Evolutionary conservation across 2,888 invertebrate genomes (phyloP), one percentile per base, ranked within the genome.

Genomic region (Adela reaumurella): DNA sequence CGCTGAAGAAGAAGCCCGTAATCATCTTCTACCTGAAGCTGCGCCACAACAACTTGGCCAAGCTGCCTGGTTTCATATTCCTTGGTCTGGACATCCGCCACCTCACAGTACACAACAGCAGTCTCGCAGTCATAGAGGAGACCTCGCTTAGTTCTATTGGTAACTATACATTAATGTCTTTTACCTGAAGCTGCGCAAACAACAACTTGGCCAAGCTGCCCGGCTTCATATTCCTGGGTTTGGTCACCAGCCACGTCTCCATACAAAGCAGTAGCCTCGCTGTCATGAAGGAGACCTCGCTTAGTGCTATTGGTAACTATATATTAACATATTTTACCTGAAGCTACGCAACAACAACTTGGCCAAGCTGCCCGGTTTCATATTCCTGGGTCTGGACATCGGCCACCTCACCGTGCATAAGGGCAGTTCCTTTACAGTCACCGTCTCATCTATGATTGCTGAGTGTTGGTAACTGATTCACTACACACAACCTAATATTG

Each of bases 251-350:
- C 54, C 94, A 94, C 62, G 81, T 94, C 49, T 92, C 92, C 18
- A 91, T 94, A 50, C 92, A 91, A 65, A 93, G 91, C 70, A 93
- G 92, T 70, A 93, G 91, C 62, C 73, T 94, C 58, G 91, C 91
- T 20, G 89, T 90, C 47, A 88, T 94, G 51, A 94, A 94, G 64
- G 91, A 92, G 64, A 87, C 90, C 11, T 92, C 94, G 0, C 82
- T 95, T 47, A 91, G 91, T 64, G 93, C 93, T 41, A 87, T 94
- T 58, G 92, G 92, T 92, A 69, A 82, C 81, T 24, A 24, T 8
- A 24, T n/a, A n/a, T n/a, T n/a, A n/a, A n/a, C n/a, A n/a, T 94
- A 57, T 92, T 91, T 72, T 94, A 94, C 73, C 79, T 94, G 56
- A 94, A 93, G 66, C 78, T 94, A 52, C 85, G 93, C 50, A 92